Evolutionary conservation across 2,113 vertebrate genomes (phyloP).

Genomic region (Isichthys henryi): DNA sequence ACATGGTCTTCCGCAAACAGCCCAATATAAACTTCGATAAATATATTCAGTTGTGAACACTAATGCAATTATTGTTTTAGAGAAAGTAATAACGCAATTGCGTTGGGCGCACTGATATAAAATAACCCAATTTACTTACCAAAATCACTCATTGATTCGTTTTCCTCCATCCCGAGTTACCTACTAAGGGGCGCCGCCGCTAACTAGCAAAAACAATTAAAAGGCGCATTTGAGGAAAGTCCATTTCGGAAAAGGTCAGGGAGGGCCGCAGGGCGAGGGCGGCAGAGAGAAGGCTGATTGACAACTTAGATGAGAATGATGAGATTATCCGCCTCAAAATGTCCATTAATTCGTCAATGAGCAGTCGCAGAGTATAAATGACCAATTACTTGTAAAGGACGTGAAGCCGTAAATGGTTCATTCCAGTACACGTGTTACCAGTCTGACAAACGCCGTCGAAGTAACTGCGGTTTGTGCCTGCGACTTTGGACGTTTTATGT

Average conservation of each 20-base stretch:
- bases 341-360: background rate
- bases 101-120: background rate
- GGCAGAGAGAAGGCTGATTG: conserved; percentile 28
- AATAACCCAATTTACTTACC: conserved; percentile 39
- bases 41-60: background rate
- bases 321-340: background rate
- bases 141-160: conserved; percentile 40
- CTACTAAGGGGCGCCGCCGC: conserved; percentile 26
- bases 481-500: background rate
- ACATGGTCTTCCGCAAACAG: background rate
- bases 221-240: background rate
- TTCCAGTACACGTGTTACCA: background rate
- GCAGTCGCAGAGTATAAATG: background rate
- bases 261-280: background rate
- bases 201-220: conserved; percentile 48
- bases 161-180: conserved; percentile 46
- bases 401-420: background rate
- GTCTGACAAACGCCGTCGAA: background rate
- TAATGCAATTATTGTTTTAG: conserved; percentile 13
- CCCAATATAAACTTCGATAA: background rate
- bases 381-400: background rate
- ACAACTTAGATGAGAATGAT: conserved; percentile 35
- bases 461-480: background rate
- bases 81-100: conserved; percentile 35
- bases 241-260: background rate